Evolutionary conservation across 2,113 vertebrate genomes (phyloP).

Genomic region (Apteryx owenii): DNA sequence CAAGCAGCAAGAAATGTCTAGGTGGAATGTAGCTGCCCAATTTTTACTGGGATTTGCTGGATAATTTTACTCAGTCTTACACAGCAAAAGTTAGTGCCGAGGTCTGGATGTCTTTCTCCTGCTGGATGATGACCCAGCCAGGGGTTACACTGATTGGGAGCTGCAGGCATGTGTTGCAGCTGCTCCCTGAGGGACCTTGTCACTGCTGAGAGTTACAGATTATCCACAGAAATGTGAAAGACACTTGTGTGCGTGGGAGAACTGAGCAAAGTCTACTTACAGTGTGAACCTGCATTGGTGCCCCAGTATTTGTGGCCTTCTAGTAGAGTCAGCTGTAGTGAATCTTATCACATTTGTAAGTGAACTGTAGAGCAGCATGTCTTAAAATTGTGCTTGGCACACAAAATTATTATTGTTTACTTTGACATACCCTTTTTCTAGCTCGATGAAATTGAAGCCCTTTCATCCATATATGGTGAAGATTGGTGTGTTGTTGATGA

Average conservation of each 20-base stretch:
- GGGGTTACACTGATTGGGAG: not conserved
- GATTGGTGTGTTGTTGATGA: slow-evolving; percentile 97
- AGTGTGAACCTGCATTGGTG: not conserved
- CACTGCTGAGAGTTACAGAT: not conserved
- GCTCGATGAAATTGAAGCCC: slow-evolving; percentile 96
- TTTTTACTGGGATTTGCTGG: not conserved
- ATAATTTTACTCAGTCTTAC: fast-evolving
- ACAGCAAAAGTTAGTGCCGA: too few relatives aligned
- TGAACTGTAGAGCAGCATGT: not conserved
- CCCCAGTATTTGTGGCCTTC: fast-evolving
- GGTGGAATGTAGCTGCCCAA: too few relatives aligned
- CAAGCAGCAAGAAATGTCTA: too few relatives aligned
- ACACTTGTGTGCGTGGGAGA: not conserved
- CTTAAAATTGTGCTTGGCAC: not conserved
- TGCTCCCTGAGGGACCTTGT: too few relatives aligned
- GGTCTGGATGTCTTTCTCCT: too few relatives aligned
- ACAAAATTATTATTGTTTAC: not conserved
- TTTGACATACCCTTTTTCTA: slow-evolving; percentile 38
- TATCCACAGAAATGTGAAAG: fast-evolving
- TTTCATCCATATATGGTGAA: slow-evolving; percentile 95
- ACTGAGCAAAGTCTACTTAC: not conserved
- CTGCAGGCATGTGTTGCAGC: not conserved
- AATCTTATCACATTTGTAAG: not conserved
- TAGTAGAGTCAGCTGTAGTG: too few relatives aligned
- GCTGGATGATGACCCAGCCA: fast-evolving